Conservation (phyloP, 2,797 vertebrate species). For the Xenopus petersii region DNA sequence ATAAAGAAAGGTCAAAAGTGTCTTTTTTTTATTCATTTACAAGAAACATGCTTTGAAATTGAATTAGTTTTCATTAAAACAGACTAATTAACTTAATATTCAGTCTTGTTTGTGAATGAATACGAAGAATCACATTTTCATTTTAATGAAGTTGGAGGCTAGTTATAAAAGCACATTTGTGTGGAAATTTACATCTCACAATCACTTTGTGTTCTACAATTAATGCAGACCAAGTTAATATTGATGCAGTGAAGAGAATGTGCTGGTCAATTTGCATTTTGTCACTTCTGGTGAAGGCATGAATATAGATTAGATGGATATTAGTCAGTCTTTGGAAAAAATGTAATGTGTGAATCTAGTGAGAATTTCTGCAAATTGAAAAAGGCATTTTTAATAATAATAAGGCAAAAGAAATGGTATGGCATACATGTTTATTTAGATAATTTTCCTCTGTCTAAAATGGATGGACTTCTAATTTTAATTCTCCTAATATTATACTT, state of each 20-base stretch:
- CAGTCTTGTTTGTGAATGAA: constrained; percentile 51
- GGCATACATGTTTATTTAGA: background rate
- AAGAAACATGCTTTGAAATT: constrained; percentile 45
- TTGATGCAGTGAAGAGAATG: constrained; percentile 10
- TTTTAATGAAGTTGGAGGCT: constrained; percentile 53
- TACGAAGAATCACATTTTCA: constrained; percentile 52
- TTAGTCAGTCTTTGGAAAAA: constrained; percentile 17
- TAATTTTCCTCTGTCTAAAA: no score
- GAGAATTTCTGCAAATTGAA: constrained; percentile 4
- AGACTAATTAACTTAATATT: constrained; percentile 50
- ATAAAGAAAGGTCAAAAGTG: constrained; percentile 49
- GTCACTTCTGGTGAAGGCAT: background rate
- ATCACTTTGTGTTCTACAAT: constrained; percentile 32
- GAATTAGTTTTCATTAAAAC: constrained; percentile 45
- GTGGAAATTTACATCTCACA: constrained; percentile 33
- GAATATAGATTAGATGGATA: constrained; percentile 12
- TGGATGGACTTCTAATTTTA: no score
- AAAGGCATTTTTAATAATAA: background rate
- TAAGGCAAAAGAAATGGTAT: background rate
- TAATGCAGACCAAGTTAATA: constrained; percentile 11
- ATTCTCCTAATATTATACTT: no score
- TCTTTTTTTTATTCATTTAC: constrained; percentile 47
- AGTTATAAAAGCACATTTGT: constrained; percentile 50
- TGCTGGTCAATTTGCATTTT: constrained; percentile 22
- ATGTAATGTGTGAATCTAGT: constrained; percentile 7